Evolutionary conservation across 2,113 vertebrate species (phyloP).

Genomic region (Ceyx margarethae): DNA sequence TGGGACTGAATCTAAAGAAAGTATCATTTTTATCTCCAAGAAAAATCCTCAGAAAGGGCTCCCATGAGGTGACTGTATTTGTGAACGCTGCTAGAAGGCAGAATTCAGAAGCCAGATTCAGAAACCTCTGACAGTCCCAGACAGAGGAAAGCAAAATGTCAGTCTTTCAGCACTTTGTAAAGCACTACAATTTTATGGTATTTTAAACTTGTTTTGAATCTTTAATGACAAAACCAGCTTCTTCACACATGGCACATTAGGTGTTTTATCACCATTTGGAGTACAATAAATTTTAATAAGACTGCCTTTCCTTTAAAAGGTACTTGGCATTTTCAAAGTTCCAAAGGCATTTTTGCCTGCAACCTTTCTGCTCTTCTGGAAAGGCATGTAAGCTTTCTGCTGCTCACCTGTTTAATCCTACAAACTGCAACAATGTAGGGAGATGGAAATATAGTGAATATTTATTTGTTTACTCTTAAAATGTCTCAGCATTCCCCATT

Average conservation of each 20-base stretch:
- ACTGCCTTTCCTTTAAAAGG: neutral
- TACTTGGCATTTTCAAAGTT: slow-evolving; percentile 12
- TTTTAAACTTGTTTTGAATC: neutral
- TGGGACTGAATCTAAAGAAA: slow-evolving; percentile 13
- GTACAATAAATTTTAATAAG: neutral
- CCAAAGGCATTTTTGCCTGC: neutral
- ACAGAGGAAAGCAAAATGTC: neutral
- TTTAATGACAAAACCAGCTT: neutral
- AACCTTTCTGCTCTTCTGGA: neutral
- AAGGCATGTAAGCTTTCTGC: neutral
- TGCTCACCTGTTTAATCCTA: neutral
- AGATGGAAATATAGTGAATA: neutral
- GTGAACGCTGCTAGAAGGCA: neutral
- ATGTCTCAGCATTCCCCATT: neutral
- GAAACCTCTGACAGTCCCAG: neutral
- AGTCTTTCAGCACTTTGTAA: neutral
- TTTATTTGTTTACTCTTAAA: neutral
- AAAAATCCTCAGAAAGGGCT: neutral
- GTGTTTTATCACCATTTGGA: neutral
- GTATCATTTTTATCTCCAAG: slow-evolving; percentile 3
- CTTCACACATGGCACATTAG: neutral
- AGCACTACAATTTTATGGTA: neutral
- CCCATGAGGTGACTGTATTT: neutral
- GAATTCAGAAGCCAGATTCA: neutral
- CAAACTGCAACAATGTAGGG: neutral